Percentiles rank a stretch among this genome's conserved stretches.
phyloP scores from a whole-genome alignment of 2,113 vertebrate species.

The Gopherus flavomarginatus region DNA sequence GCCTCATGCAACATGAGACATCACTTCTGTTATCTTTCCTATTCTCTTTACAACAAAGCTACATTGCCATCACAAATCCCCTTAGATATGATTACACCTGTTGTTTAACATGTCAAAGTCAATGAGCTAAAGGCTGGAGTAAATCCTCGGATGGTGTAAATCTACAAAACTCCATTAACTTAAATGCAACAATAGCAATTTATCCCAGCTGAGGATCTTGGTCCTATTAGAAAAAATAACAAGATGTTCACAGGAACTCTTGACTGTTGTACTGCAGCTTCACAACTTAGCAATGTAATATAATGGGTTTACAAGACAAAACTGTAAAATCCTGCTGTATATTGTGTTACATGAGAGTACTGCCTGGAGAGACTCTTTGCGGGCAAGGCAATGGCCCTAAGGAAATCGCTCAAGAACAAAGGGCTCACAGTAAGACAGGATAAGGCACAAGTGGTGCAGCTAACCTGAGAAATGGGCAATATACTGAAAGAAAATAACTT shows the following conservation, averaged over 20 bases:
- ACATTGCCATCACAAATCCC: neutral
- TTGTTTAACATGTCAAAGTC: accelerated
- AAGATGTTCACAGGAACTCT: neutral
- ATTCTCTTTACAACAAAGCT: neutral
- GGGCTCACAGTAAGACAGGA: neutral
- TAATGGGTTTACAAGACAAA: neutral
- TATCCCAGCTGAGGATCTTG: accelerated
- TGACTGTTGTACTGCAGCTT: neutral
- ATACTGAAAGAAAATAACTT: accelerated
- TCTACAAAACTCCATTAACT: neutral
- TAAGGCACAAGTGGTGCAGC: neutral
- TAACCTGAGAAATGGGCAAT: neutral
- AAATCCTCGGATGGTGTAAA: neutral
- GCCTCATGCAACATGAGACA: neutral
- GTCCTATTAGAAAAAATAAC: neutral
- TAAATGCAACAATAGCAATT: accelerated
- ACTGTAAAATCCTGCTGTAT: neutral
- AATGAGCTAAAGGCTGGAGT: neutral
- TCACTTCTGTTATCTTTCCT: neutral
- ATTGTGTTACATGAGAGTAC: accelerated
- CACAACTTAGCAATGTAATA: neutral
- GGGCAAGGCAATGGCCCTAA: slow-evolving; percentile 41
- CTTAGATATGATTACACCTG: neutral
- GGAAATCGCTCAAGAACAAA: slow-evolving; percentile 57
- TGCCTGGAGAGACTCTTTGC: slow-evolving; percentile 36